A percentile compares a stretch with the other conserved stretches of the same genome.
These are phyloP conservation scores for Formica exsecta DNA, from an alignment of 1,140 invertebrate species.

Conservation along the genomic window DNA sequence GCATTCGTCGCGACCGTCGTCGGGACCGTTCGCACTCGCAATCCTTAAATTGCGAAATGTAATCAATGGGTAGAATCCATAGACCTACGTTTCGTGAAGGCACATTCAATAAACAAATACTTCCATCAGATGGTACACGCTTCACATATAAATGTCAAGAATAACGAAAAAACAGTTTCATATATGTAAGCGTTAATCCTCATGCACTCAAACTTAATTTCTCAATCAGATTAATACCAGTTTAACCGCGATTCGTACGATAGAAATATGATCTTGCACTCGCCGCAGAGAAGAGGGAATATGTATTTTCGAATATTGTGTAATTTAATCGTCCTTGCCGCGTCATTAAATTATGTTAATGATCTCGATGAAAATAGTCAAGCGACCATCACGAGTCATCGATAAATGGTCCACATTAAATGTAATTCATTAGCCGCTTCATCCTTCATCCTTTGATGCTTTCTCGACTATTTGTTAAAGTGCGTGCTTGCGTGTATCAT, in stretches of 20 bases:
- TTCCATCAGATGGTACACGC: background rate
- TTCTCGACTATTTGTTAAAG: slow-evolving; percentile 30
- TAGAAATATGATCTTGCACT: background rate
- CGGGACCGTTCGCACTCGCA: slow-evolving; percentile 49
- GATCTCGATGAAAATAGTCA: slow-evolving; percentile 48
- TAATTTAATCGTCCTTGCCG: background rate
- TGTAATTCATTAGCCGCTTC: slow-evolving; percentile 29
- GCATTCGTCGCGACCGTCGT: slow-evolving; percentile 55
- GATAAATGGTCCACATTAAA: slow-evolving; percentile 51
- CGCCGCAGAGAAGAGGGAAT: background rate
- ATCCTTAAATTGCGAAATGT: slow-evolving; percentile 62
- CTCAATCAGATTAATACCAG: background rate
- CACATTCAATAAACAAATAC: slow-evolving; percentile 12
- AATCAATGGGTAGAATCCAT: slow-evolving; percentile 59
- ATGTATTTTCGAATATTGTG: slow-evolving; percentile 10
- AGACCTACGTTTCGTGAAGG: slow-evolving; percentile 33
- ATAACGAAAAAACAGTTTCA: slow-evolving; percentile 29
- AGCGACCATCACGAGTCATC: slow-evolving; percentile 36
- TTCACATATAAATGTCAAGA: background rate
- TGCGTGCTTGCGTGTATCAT: slow-evolving; percentile 12
- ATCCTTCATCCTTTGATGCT: slow-evolving; percentile 8
- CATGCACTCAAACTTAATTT: slow-evolving; percentile 26
- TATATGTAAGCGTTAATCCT: slow-evolving; percentile 1
- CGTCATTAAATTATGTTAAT: slow-evolving; percentile 44
- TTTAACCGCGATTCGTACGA: background rate